Evolutionary conservation across 1,140 invertebrate genomes (phyloP).

Genomic region (Drosophila takahashii): DNA sequence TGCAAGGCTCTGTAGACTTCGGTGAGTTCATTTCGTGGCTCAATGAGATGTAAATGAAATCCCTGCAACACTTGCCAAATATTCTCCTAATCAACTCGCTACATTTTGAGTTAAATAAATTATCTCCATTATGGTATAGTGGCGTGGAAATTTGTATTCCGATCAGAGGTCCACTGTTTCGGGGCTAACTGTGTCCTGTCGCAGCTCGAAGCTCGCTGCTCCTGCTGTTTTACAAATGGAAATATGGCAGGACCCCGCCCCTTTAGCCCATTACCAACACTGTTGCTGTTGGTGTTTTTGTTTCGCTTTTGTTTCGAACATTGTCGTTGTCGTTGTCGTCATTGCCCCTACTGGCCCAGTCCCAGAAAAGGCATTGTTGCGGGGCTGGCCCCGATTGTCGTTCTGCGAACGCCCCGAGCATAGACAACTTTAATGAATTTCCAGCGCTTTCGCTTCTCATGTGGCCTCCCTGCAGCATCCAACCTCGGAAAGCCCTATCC

Average conservation of each 20-base stretch:
- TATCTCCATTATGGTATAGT: conserved; percentile 39
- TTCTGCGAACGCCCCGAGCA: conserved; percentile 77
- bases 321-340: conserved; percentile 71
- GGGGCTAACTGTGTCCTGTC: conserved; percentile 45
- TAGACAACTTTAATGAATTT: conserved; percentile 83
- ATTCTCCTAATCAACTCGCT: conserved; percentile 46
- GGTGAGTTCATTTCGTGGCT: not conserved
- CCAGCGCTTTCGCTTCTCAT: conserved; percentile 52
- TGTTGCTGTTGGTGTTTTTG: conserved; percentile 69
- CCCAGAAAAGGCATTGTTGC: conserved; percentile 60
- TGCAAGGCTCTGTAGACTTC: not conserved
- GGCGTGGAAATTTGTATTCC: conserved; percentile 43
- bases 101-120: conserved; percentile 51
- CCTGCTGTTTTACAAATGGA: conserved; percentile 61
- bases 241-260: conserved; percentile 39
- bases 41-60: conserved; percentile 29
- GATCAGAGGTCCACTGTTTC: conserved; percentile 55
- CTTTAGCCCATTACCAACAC: conserved; percentile 11
- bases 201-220: conserved; percentile 28
- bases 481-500: conserved; percentile 7
- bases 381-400: conserved; percentile 77
- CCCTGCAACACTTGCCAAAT: conserved; percentile 14
- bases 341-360: conserved; percentile 69
- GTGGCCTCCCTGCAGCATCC: conserved; percentile 35
- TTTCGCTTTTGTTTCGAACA: conserved; percentile 78